phyloP scores from a whole-genome alignment of 2,797 vertebrate species.

The Gymnopithys bicolor region DNA sequence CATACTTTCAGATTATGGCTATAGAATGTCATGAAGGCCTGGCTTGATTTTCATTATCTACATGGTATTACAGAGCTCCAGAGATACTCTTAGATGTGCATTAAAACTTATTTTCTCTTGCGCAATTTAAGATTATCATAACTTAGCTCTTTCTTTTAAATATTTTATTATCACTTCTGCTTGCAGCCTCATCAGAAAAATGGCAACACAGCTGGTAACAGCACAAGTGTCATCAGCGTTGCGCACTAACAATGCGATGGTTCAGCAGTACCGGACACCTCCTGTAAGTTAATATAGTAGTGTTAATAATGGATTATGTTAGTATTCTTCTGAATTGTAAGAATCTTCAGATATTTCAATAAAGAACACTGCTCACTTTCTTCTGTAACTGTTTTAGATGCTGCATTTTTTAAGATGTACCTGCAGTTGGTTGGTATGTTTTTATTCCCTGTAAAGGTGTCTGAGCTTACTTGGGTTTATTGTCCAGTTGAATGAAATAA shows the following conservation, averaged over 20 bases:
- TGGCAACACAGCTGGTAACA: constrained; percentile 93
- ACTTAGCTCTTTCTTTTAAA: background rate
- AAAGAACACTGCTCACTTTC: background rate
- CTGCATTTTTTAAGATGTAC: background rate
- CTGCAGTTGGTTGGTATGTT: background rate
- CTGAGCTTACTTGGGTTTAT: background rate
- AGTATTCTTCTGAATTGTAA: background rate
- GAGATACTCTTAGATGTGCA: background rate
- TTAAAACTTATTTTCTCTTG: background rate
- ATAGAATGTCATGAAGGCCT: background rate
- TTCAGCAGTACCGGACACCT: constrained; percentile 82
- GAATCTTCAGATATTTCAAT: background rate
- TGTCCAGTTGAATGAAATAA: background rate
- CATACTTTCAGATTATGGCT: background rate
- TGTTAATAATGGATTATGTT: background rate
- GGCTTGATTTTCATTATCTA: background rate
- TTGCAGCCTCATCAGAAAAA: constrained; percentile 89
- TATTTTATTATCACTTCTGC: background rate
- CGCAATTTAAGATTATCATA: background rate
- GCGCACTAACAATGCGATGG: constrained; percentile 81
- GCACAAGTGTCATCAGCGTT: constrained; percentile 90
- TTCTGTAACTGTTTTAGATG: background rate
- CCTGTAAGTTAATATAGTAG: constrained; percentile 77
- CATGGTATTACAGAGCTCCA: background rate
- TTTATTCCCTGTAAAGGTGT: background rate